Percentiles rank a stretch among this genome's conserved stretches.
Evolutionary conservation across 1,140 invertebrate genomes (phyloP).

Genomic region (Drosophila kurseongensis): DNA sequence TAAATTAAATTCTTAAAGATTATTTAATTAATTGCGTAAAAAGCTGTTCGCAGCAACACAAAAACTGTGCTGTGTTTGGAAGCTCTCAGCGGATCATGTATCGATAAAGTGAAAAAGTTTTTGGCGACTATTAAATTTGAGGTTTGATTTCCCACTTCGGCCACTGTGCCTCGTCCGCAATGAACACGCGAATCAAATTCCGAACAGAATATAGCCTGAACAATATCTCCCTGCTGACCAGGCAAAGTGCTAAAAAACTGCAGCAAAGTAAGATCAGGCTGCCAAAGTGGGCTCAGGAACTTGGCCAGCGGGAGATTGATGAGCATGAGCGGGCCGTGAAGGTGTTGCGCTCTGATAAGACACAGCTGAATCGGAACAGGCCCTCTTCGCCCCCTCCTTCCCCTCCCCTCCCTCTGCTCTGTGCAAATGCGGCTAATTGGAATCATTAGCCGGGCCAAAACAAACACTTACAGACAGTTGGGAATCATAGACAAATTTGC

Average conservation of each 20-base stretch:
- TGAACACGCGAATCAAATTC: slow-evolving; percentile 16
- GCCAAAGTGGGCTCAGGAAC: slow-evolving; percentile 37
- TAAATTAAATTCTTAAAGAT: too few relatives aligned
- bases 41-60: too few relatives aligned
- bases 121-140: too few relatives aligned
- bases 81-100: too few relatives aligned
- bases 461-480: slow-evolving; percentile 39
- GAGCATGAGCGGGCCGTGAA: slow-evolving; percentile 10
- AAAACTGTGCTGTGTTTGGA: too few relatives aligned
- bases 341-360: slow-evolving; percentile 27
- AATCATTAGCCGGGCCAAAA: slow-evolving; percentile 59
- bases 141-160: too few relatives aligned
- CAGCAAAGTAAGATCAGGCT: slow-evolving; percentile 45
- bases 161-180: background rate
- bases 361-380: background rate
- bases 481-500: slow-evolving; percentile 70
- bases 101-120: too few relatives aligned
- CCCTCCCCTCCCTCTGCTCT: background rate
- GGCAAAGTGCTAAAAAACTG: slow-evolving; percentile 44
- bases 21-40: too few relatives aligned
- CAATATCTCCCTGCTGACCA: slow-evolving; percentile 2
- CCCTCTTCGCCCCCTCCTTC: background rate
- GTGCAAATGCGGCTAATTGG: slow-evolving; percentile 60
- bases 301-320: slow-evolving; percentile 33
- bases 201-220: background rate